A percentile compares a stretch with the other conserved stretches of the same genome.
Evolutionary conservation across 2,888 invertebrate species (phyloP).

Genomic region (Sesia bembeciformis): DNA sequence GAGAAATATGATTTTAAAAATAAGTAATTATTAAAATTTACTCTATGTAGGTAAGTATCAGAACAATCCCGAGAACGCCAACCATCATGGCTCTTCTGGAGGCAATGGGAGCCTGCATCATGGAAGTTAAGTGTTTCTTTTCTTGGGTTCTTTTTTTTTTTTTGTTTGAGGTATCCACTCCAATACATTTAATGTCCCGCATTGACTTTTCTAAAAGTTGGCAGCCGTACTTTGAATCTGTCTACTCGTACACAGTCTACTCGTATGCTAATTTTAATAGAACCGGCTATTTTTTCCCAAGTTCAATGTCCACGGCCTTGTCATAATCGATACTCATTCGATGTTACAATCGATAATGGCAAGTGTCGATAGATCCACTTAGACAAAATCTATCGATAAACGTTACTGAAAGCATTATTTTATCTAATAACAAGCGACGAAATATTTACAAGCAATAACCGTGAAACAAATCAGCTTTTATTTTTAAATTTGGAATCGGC

Average conservation of each 20-base stretch:
- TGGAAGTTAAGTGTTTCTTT: constrained; percentile 73
- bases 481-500: constrained; percentile 10
- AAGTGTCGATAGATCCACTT: constrained; percentile 16
- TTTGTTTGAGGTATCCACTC: too few relatives aligned
- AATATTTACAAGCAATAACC: constrained; percentile 18
- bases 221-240: too few relatives aligned
- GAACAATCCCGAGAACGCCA: constrained; percentile 42
- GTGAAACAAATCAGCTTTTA: constrained; percentile 10
- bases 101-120: constrained; percentile 45
- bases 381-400: constrained; percentile 12
- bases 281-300: not conserved
- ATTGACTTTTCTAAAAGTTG: too few relatives aligned
- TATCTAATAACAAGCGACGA: constrained; percentile 15
- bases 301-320: constrained; percentile 1
- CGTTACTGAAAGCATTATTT: constrained; percentile 16
- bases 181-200: too few relatives aligned
- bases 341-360: constrained; percentile 6
- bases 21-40: too few relatives aligned
- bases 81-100: constrained; percentile 81
- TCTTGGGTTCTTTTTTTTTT: too few relatives aligned
- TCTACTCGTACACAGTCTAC: not conserved
- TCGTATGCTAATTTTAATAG: not conserved
- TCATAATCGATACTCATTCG: constrained; percentile 4
- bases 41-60: not conserved
- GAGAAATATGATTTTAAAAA: too few relatives aligned